Base-by-base conservation (phyloP, 1,140 invertebrate genomes). In the Drosophila setifemur region DNA sequence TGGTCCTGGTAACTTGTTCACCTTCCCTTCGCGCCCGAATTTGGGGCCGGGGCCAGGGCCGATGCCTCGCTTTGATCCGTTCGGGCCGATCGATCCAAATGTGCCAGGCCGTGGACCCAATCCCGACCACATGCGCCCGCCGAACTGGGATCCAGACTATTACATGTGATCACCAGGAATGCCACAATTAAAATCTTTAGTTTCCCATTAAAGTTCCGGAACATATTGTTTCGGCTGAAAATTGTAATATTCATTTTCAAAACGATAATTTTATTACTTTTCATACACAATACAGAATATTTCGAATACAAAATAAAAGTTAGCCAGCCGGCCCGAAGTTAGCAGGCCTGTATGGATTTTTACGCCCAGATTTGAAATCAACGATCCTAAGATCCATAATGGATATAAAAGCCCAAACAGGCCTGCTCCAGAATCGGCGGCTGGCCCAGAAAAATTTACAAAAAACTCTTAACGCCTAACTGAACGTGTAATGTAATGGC, bases 61-160 rank as follows among this genome's bases (percentile, higher is more conserved):
- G n/a, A 25, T 60, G 25, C 95, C 96, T 6, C 92, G 95, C 73
- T 97, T 96, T 89, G 95, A 97, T 91, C 96, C 95, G 0, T 95
- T 96, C 88, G 93, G 93, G 2, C 95, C 95, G 6, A 93, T 94
- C 4, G 93, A 92, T 16, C 75, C 67, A 1, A 70, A 87, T 35
- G 89, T 83, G 31, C 68, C 68, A 3, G 61, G 92, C 3, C 55
- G 43, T 12, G 79, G 74, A 4, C 95, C 95, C 2, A 95, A 95
- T 78, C 92, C 93, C n/a, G 95, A 96, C 83, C 94, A 96, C 72
- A 89, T 96, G 33, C 70, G 52, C 43, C 94, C 93, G 39, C 94
- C 94, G 5, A 63, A 85, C 12, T 88, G 72, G 70, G 73, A 71
- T 33, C 42, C 55, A n/a, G 81, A 89, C 43, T 86, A 88, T 39